A percentile compares a stretch with the other conserved stretches of the same genome.
Evolutionary conservation across 2,888 invertebrate species (phyloP).

Genomic region (Cataglyphis rosenhaueri): DNA sequence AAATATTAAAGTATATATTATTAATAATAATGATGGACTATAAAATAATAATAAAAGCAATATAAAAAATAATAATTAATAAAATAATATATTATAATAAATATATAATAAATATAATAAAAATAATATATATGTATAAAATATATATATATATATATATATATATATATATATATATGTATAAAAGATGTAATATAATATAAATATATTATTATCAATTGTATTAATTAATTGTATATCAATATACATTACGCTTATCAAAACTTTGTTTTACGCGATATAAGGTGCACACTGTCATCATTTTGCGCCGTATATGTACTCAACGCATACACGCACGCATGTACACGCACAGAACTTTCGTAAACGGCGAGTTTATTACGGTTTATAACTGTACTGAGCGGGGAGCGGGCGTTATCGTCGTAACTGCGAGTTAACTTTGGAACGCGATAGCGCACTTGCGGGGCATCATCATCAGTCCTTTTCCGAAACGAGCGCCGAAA

Average conservation of each 20-base stretch:
- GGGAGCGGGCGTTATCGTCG: conserved; percentile 12
- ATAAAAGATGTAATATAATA: too few species aligned
- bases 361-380: conserved; percentile 30
- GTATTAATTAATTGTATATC: neutral
- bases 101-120: neutral
- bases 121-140: too few species aligned
- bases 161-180: too few species aligned
- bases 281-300: neutral
- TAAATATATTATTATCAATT: neutral
- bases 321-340: neutral
- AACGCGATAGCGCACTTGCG: conserved; percentile 16
- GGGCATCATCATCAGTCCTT: neutral
- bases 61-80: neutral
- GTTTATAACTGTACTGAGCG: neutral
- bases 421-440: conserved; percentile 40
- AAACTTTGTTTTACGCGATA: neutral
- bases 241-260: neutral
- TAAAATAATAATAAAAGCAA: neutral
- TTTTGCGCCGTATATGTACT: neutral
- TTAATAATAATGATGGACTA: neutral
- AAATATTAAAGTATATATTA: neutral
- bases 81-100: neutral
- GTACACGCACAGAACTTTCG: neutral
- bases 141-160: too few species aligned
- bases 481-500: neutral